Evolutionary conservation across 2,888 invertebrate species (phyloP).

Genomic region (Vesta saturnalis): DNA sequence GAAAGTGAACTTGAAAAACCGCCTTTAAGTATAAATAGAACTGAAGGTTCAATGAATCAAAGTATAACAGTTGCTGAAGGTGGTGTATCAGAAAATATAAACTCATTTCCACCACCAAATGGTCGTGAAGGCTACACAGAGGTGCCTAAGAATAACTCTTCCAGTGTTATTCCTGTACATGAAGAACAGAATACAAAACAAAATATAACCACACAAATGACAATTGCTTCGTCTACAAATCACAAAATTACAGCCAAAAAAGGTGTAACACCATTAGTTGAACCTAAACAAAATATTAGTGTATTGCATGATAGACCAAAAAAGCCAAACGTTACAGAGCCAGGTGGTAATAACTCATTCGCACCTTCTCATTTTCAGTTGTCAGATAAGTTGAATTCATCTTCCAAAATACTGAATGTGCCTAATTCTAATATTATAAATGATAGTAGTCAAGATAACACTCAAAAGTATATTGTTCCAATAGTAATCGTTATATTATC

Average conservation of each 20-base stretch:
- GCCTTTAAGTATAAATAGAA: too few species aligned
- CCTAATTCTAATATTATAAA: conserved; percentile 42
- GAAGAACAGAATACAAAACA: conserved; percentile 59
- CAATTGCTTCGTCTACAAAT: conserved; percentile 59
- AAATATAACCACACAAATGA: background rate
- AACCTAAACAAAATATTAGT: conserved; percentile 51
- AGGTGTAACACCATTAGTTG: conserved; percentile 48
- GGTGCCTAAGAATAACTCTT: background rate
- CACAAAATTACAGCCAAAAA: conserved; percentile 50
- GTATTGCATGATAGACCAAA: conserved; percentile 51
- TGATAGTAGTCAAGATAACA: conserved; percentile 43
- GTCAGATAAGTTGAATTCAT: conserved; percentile 23
- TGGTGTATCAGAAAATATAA: background rate
- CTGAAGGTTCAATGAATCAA: background rate
- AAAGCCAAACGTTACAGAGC: conserved; percentile 65
- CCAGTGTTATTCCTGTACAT: background rate
- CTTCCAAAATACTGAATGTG: conserved; percentile 35
- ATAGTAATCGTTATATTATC: conserved; percentile 78
- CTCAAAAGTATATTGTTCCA: conserved; percentile 76
- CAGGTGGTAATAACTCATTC: conserved; percentile 57
- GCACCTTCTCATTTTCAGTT: conserved; percentile 30
- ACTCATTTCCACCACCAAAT: background rate
- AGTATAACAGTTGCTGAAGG: background rate
- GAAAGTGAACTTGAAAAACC: background rate
- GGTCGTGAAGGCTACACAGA: background rate